These are phyloP conservation scores for Prionailurus bengalensis DNA, from an alignment of 2,113 vertebrate genomes.

Conservation along the genomic window DNA sequence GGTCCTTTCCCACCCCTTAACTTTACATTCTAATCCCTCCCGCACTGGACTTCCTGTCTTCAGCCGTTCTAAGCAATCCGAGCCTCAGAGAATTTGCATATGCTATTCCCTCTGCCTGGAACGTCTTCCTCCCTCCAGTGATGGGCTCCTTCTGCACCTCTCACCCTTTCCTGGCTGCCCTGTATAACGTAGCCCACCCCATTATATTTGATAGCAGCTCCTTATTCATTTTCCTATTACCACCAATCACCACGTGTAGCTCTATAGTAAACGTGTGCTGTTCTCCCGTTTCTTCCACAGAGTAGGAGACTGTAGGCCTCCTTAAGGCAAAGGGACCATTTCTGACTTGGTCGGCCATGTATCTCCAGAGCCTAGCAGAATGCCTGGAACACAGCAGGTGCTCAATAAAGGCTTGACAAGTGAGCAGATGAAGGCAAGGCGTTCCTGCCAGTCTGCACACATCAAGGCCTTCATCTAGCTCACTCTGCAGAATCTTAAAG, in stretches of 20 bases:
- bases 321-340: not conserved
- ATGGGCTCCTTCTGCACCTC: not conserved
- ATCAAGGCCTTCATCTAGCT: not conserved
- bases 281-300: not conserved
- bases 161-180: too few relatives aligned
- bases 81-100: not conserved
- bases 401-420: not conserved
- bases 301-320: not conserved
- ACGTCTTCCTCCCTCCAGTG: not conserved
- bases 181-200: rapidly evolving
- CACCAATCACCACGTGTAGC: too few relatives aligned
- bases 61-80: rapidly evolving
- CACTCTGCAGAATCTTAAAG: not conserved
- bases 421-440: not conserved
- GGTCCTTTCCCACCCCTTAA: not conserved
- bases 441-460: not conserved
- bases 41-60: not conserved
- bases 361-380: not conserved
- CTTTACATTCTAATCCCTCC: not conserved
- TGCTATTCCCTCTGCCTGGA: not conserved
- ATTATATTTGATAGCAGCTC: not conserved
- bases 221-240: not conserved
- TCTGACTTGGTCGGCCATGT: not conserved
- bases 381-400: not conserved
- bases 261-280: too few relatives aligned